phyloP scores from a whole-genome alignment of 2,797 vertebrate genomes.

The Staurois parvus region DNA sequence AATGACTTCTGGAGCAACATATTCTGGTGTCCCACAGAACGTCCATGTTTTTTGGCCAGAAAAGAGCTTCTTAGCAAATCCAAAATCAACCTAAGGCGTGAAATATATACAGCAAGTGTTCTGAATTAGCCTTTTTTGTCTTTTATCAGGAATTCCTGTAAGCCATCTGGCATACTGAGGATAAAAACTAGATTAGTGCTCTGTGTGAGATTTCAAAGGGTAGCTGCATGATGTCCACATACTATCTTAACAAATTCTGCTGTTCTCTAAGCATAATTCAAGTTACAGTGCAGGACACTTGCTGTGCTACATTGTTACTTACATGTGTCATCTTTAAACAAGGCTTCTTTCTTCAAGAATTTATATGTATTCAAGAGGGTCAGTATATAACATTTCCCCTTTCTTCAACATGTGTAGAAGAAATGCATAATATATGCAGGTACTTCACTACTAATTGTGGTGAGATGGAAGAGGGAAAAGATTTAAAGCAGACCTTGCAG shows the following conservation, averaged over 20 bases:
- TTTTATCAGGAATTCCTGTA: constrained; percentile 23
- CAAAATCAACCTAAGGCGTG: constrained; percentile 88
- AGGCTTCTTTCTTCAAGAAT: neutral
- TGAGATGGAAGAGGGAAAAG: neutral
- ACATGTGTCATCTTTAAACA: neutral
- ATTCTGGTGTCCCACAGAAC: constrained; percentile 94
- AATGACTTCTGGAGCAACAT: constrained; percentile 94
- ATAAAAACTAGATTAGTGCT: neutral
- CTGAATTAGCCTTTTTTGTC: neutral
- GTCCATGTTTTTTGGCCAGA: constrained; percentile 95
- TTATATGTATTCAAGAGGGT: neutral
- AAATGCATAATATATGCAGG: neutral
- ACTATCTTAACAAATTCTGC: constrained; percentile 28
- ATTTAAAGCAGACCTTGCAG: too few relatives aligned
- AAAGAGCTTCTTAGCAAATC: constrained; percentile 94
- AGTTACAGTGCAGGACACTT: neutral
- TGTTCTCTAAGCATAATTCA: constrained; percentile 11
- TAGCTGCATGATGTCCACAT: constrained; percentile 2
- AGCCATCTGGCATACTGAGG: neutral
- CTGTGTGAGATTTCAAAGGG: constrained; percentile 30
- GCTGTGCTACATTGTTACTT: constrained; percentile 31
- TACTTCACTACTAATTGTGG: neutral
- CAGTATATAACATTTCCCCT: neutral
- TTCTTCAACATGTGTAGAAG: neutral
- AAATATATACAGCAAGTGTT: constrained; percentile 4